A percentile compares a stretch with the other conserved stretches of the same genome.
phyloP scores from a whole-genome alignment of 2,113 vertebrate species.

The Anoplopoma fimbria region DNA sequence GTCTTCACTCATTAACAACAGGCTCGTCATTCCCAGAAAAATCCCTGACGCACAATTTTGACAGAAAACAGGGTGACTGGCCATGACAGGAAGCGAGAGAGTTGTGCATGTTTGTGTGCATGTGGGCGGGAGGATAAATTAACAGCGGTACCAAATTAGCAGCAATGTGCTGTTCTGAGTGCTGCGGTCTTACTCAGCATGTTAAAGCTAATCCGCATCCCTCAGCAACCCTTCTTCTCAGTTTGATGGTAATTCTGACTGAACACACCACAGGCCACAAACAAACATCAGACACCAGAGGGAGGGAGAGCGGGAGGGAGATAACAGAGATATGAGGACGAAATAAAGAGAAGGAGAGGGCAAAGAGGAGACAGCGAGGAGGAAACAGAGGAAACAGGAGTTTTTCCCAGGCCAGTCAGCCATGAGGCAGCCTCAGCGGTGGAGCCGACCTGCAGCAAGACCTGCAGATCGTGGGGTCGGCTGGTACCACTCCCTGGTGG shows the following conservation, averaged over 20 bases:
- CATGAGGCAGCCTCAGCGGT: slow-evolving; percentile 55
- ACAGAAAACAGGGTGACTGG: slow-evolving; percentile 58
- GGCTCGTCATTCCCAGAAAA: slow-evolving; percentile 73
- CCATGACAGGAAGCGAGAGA: slow-evolving; percentile 35
- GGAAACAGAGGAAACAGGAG: neutral
- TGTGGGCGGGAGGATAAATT: slow-evolving; percentile 70
- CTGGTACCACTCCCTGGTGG: slow-evolving; percentile 29
- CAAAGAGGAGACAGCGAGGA: neutral
- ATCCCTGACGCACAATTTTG: slow-evolving; percentile 54
- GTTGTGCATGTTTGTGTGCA: slow-evolving; percentile 47
- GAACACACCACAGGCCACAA: slow-evolving; percentile 69
- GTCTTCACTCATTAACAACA: slow-evolving; percentile 64
- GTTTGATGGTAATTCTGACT: slow-evolving; percentile 71
- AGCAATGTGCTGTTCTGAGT: slow-evolving; percentile 53
- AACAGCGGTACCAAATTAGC: slow-evolving; percentile 72
- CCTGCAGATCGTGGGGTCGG: slow-evolving; percentile 45
- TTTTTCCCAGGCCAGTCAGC: slow-evolving; percentile 35
- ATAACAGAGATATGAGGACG: slow-evolving; percentile 33
- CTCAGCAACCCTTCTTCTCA: slow-evolving; percentile 50
- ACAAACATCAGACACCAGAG: slow-evolving; percentile 57
- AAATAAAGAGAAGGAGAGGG: neutral
- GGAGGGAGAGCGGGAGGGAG: slow-evolving; percentile 1
- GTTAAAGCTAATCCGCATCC: slow-evolving; percentile 67
- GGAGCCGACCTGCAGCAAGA: slow-evolving; percentile 37
- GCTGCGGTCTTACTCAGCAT: slow-evolving; percentile 71